Percentiles rank a stretch among this genome's conserved stretches.
Evolutionary conservation across 2,113 vertebrate species (phyloP).

Genomic region (Thomomys bottae): DNA sequence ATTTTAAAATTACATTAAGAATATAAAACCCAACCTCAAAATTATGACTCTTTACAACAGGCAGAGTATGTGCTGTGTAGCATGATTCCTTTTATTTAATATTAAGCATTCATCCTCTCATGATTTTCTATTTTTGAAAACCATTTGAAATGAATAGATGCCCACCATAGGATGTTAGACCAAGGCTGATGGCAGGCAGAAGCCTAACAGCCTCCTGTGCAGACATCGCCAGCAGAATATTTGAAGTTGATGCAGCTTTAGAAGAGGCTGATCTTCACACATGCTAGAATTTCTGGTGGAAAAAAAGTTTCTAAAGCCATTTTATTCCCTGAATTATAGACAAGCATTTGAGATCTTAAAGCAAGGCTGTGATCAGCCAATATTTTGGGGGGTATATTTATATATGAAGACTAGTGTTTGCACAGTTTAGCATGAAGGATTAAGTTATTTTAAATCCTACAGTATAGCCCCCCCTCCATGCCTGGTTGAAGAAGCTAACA

Average conservation of each 20-base stretch:
- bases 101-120: slow-evolving; percentile 81
- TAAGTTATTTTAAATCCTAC: slow-evolving; percentile 7
- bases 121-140: slow-evolving; percentile 79
- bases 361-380: slow-evolving; percentile 58
- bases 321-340: slow-evolving; percentile 67
- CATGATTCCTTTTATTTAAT: slow-evolving; percentile 72
- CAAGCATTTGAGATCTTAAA: slow-evolving; percentile 71
- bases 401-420: slow-evolving; percentile 40
- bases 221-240: slow-evolving; percentile 74
- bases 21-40: slow-evolving; percentile 74
- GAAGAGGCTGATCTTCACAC: slow-evolving; percentile 78
- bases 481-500: slow-evolving; percentile 7
- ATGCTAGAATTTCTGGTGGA: slow-evolving; percentile 69
- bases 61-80: slow-evolving; percentile 65
- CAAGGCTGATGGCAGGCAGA: slow-evolving; percentile 69
- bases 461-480: slow-evolving; percentile 37
- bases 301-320: slow-evolving; percentile 47
- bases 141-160: slow-evolving; percentile 80
- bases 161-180: slow-evolving; percentile 73
- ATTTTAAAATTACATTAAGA: slow-evolving; percentile 74
- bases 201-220: slow-evolving; percentile 68
- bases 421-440: slow-evolving; percentile 56
- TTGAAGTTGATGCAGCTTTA: slow-evolving; percentile 77
- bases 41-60: slow-evolving; percentile 62
- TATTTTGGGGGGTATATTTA: slow-evolving; percentile 62